These are phyloP conservation scores for Thysanoteuthis rhombus DNA, from an alignment of 2,888 invertebrate species.

Conservation along the genomic window DNA sequence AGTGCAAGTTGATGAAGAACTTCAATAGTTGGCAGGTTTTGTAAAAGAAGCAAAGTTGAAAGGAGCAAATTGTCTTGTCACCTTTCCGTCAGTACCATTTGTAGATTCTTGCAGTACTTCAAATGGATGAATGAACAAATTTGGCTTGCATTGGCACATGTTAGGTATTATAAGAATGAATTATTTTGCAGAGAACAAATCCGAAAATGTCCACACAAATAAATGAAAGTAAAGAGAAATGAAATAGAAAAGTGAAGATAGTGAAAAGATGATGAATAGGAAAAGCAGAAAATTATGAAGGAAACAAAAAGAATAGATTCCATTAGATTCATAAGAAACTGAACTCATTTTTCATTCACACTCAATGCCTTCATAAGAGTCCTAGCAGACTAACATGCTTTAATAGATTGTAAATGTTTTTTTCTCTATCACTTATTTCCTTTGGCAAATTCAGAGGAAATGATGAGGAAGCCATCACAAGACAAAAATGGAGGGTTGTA, in stretches of 20 bases:
- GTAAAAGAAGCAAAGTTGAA: neutral
- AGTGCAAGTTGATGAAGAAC: neutral
- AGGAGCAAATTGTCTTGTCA: neutral
- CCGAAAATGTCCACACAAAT: neutral
- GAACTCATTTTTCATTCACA: neutral
- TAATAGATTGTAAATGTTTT: neutral
- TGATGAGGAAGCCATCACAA: neutral
- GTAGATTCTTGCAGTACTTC: neutral
- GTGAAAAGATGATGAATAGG: neutral
- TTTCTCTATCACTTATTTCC: neutral
- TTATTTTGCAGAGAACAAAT: neutral
- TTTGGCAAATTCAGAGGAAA: neutral
- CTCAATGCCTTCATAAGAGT: neutral
- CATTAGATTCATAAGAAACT: neutral
- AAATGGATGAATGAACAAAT: neutral
- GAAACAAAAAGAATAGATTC: neutral
- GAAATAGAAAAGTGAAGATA: neutral
- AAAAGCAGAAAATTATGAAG: neutral
- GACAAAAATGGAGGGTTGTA: neutral
- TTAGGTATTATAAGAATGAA: neutral
- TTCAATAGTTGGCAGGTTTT: neutral
- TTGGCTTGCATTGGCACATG: neutral
- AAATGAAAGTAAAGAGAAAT: neutral
- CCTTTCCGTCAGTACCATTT: neutral
- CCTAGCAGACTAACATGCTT: conserved; percentile 1